Percentiles rank a stretch among this genome's conserved stretches.
Evolutionary conservation across 2,113 vertebrate genomes (phyloP).

Genomic region (Eptesicus fuscus): DNA sequence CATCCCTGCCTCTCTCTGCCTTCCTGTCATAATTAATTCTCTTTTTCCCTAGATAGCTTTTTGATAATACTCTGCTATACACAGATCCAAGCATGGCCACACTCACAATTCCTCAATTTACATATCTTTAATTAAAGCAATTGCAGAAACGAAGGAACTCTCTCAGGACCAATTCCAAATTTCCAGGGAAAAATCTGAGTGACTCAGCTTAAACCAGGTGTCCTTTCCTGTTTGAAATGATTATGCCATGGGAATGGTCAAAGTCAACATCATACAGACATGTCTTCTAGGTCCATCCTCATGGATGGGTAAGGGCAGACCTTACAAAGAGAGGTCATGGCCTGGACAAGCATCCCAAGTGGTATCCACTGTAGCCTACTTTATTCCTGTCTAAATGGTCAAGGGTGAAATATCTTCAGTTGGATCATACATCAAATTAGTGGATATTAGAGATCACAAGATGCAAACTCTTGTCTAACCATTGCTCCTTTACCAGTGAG

Average conservation of each 20-base stretch:
- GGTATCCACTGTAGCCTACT: background rate
- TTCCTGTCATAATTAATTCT: background rate
- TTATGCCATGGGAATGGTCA: background rate
- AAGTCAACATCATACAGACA: background rate
- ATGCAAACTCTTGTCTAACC: background rate
- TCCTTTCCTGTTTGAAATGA: background rate
- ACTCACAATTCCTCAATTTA: slow-evolving; percentile 3
- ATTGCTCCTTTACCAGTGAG: background rate
- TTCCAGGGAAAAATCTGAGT: background rate
- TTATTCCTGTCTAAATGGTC: background rate
- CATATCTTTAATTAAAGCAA: slow-evolving; percentile 42
- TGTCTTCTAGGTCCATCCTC: background rate
- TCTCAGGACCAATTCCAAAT: slow-evolving; percentile 40
- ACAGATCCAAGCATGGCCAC: background rate
- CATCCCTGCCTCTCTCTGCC: background rate
- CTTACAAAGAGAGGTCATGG: background rate
- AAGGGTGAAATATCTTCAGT: background rate
- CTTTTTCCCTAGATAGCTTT: background rate
- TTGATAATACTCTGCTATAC: background rate
- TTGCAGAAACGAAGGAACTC: background rate
- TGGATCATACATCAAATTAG: background rate
- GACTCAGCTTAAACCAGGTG: background rate
- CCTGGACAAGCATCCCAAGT: background rate
- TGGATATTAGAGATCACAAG: background rate
- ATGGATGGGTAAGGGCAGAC: background rate